Percentiles rank a stretch among this genome's conserved stretches.
Evolutionary conservation across 2,888 invertebrate species (phyloP).

Genomic region (Petrolisthes cinctipes): DNA sequence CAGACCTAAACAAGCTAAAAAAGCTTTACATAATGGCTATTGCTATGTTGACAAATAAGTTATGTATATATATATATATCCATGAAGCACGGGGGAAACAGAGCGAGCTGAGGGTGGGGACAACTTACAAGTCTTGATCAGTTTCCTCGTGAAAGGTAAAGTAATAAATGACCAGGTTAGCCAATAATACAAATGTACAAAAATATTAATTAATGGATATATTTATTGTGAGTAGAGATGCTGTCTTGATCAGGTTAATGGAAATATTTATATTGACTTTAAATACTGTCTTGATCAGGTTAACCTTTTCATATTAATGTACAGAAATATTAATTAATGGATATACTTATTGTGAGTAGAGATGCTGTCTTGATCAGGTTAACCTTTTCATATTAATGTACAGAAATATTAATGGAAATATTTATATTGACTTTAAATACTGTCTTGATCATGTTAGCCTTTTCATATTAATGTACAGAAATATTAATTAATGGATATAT

Average conservation of each 20-base stretch:
- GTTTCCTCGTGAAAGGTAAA: conserved; percentile 61
- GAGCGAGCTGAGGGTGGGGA: not conserved
- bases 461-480: conserved; percentile 5
- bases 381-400: not conserved
- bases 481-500: not conserved
- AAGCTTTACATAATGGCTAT: not conserved
- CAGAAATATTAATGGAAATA: too few species aligned
- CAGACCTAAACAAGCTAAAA: not conserved
- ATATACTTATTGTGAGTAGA: not conserved
- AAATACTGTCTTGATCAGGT: not conserved
- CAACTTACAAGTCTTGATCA: conserved; percentile 59
- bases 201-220: not conserved
- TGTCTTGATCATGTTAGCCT: not conserved
- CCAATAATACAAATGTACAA: not conserved
- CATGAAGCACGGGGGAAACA: too few species aligned
- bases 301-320: not conserved
- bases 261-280: too few species aligned
- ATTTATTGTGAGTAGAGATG: not conserved
- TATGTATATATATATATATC: not conserved
- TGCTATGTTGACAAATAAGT: conserved; percentile 18
- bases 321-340: not conserved
- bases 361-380: too few species aligned
- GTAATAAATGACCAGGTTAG: conserved; percentile 31
- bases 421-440: too few species aligned
- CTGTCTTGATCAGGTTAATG: too few species aligned